Evolutionary conservation across 2,888 invertebrate genomes (phyloP).

Genomic region (Tenthredo amoena): DNA sequence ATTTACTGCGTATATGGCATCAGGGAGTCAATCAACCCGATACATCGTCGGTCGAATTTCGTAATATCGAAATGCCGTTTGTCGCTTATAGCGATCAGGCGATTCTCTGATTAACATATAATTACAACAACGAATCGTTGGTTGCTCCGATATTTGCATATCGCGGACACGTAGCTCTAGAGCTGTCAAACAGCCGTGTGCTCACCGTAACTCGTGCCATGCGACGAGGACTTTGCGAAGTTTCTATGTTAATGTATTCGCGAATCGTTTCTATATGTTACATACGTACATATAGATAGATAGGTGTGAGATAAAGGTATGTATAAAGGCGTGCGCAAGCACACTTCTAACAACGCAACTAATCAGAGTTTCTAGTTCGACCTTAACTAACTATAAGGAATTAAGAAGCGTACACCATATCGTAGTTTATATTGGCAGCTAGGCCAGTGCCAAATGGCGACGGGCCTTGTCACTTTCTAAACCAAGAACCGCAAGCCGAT

Average conservation of each 20-base stretch:
- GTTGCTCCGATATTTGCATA: neutral
- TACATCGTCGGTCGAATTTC: neutral
- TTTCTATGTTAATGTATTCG: slow-evolving; percentile 6
- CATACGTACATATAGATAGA: neutral
- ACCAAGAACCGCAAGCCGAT: slow-evolving; percentile 21
- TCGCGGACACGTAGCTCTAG: neutral
- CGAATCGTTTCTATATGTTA: neutral
- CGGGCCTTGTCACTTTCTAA: slow-evolving; percentile 50
- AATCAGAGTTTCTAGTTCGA: slow-evolving; percentile 18
- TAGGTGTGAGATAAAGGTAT: neutral
- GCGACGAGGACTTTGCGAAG: neutral
- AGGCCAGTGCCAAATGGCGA: slow-evolving; percentile 43
- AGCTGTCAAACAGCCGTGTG: neutral
- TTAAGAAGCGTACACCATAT: neutral
- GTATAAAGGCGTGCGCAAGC: neutral
- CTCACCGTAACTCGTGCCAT: neutral
- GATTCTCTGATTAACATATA: slow-evolving; percentile 8
- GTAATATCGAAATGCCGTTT: neutral
- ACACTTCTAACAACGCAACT: neutral
- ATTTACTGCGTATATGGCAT: neutral
- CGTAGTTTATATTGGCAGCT: slow-evolving; percentile 16
- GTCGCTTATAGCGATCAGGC: neutral
- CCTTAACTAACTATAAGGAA: slow-evolving; percentile 14
- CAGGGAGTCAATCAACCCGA: neutral
- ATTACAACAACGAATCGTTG: slow-evolving; percentile 9